A percentile compares a stretch with the other conserved stretches of the same genome.
Evolutionary conservation across 2,797 vertebrate species (phyloP).

Genomic region (Manis crassicaudata): DNA sequence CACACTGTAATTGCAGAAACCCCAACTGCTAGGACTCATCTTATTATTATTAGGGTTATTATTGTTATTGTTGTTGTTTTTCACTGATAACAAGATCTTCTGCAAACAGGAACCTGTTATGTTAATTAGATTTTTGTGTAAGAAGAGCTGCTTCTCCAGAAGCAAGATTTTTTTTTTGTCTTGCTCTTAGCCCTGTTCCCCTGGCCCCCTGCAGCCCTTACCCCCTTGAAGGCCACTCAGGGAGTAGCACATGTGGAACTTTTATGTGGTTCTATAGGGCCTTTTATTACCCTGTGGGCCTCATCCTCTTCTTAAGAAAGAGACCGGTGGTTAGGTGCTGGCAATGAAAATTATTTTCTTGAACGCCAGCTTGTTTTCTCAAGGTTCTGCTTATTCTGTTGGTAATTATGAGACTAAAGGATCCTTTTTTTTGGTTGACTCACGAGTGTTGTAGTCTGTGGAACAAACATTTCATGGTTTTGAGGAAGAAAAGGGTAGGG

Average conservation of each 20-base stretch:
- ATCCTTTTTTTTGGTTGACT: slow-evolving; percentile 41
- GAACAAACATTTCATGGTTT: slow-evolving; percentile 66
- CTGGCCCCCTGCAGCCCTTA: slow-evolving; percentile 81
- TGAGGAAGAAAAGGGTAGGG: slow-evolving; percentile 34
- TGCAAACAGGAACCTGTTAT: slow-evolving; percentile 83
- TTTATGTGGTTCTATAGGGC: slow-evolving; percentile 82
- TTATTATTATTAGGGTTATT: slow-evolving; percentile 84
- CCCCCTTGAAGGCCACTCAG: slow-evolving; percentile 85
- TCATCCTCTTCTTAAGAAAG: slow-evolving; percentile 84
- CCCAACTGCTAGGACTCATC: slow-evolving; percentile 86
- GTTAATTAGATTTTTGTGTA: slow-evolving; percentile 89
- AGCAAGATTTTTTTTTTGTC: slow-evolving; percentile 75
- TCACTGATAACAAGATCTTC: slow-evolving; percentile 85
- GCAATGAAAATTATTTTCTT: slow-evolving; percentile 83
- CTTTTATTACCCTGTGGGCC: slow-evolving; percentile 81
- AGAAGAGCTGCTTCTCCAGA: slow-evolving; percentile 82
- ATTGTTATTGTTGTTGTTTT: slow-evolving; percentile 58
- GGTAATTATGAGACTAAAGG: slow-evolving; percentile 54
- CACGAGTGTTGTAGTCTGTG: slow-evolving; percentile 3
- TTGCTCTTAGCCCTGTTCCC: slow-evolving; percentile 65
- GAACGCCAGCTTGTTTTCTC: slow-evolving; percentile 85
- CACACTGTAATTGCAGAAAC: slow-evolving; percentile 92
- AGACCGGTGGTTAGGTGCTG: slow-evolving; percentile 82
- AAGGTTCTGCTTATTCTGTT: slow-evolving; percentile 84
- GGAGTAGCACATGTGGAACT: slow-evolving; percentile 84